Evolutionary conservation across 2,113 vertebrate species (phyloP).

Genomic region (Asarcornis scutulata): DNA sequence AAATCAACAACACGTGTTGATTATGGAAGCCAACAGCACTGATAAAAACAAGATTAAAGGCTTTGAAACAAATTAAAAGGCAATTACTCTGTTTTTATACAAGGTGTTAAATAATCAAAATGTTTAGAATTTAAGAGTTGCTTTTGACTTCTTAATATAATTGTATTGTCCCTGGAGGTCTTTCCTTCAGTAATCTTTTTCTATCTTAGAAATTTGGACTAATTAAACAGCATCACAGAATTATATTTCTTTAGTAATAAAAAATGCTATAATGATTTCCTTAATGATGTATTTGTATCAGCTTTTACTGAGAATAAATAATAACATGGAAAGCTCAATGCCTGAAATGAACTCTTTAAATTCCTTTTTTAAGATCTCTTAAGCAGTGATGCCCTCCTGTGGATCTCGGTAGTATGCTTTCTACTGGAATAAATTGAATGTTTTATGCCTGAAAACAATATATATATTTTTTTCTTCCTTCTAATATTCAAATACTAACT

Average conservation of each 20-base stretch:
- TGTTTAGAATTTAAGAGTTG: not conserved
- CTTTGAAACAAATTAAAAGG: not conserved
- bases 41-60: not conserved
- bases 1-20: too few species aligned
- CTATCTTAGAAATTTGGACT: not conserved
- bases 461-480: not conserved
- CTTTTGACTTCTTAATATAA: not conserved
- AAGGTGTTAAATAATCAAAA: not conserved
- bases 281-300: not conserved
- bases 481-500: not conserved
- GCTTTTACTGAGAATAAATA: not conserved
- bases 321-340: accelerated
- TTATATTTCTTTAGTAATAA: not conserved
- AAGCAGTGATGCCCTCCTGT: constrained; percentile 76
- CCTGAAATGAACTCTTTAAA: not conserved
- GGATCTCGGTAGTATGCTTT: constrained; percentile 13
- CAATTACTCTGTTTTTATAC: not conserved
- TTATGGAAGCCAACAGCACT: not conserved
- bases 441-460: not conserved
- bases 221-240: not conserved
- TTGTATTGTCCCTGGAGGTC: not conserved
- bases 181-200: not conserved
- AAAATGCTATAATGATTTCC: not conserved
- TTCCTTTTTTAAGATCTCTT: not conserved
- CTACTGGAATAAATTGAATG: not conserved